Percentiles rank a stretch among this genome's conserved stretches.
Conservation (phyloP, 1,140 invertebrate species). For the Conopomorpha cramerella region DNA sequence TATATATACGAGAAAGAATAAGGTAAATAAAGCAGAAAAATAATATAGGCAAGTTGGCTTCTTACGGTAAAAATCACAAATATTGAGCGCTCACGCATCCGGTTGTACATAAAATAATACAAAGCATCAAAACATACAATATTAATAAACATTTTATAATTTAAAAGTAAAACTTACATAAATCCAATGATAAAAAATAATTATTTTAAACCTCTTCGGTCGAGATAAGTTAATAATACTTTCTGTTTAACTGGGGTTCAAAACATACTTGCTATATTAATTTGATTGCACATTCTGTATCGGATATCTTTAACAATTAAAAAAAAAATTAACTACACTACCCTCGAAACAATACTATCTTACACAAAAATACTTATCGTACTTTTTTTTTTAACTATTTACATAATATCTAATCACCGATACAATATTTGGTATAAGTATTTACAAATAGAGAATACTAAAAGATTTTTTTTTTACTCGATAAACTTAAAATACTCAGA, state of each 20-base stretch:
- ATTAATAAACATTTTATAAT: constrained; percentile 53
- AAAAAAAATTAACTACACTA: constrained; percentile 27
- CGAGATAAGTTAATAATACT: constrained; percentile 59
- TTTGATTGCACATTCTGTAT: constrained; percentile 49
- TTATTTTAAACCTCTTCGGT: constrained; percentile 54
- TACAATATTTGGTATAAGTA: constrained; percentile 55
- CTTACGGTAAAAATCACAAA: constrained; percentile 13
- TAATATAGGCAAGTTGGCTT: constrained; percentile 4
- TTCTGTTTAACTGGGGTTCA: constrained; percentile 50
- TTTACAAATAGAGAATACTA: constrained; percentile 41
- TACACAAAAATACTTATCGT: constrained; percentile 18
- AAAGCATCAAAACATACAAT: constrained; percentile 34
- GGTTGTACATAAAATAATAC: constrained; percentile 21
- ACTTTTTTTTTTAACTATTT: constrained; percentile 37
- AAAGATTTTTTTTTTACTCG: constrained; percentile 10
- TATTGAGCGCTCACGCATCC: constrained; percentile 21
- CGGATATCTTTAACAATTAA: constrained; percentile 42
- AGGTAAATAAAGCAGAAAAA: constrained; percentile 4
- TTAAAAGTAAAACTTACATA: constrained; percentile 48
- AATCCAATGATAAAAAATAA: constrained; percentile 54
- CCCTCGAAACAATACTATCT: constrained; percentile 25
- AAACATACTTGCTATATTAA: constrained; percentile 43
- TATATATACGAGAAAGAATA: constrained; percentile 15
- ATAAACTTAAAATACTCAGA: constrained; percentile 42
- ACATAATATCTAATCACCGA: constrained; percentile 19